A percentile compares a stretch with the other conserved stretches of the same genome.
Evolutionary conservation across 1,140 invertebrate genomes (phyloP).

Genomic region (Procambarus clarkii): DNA sequence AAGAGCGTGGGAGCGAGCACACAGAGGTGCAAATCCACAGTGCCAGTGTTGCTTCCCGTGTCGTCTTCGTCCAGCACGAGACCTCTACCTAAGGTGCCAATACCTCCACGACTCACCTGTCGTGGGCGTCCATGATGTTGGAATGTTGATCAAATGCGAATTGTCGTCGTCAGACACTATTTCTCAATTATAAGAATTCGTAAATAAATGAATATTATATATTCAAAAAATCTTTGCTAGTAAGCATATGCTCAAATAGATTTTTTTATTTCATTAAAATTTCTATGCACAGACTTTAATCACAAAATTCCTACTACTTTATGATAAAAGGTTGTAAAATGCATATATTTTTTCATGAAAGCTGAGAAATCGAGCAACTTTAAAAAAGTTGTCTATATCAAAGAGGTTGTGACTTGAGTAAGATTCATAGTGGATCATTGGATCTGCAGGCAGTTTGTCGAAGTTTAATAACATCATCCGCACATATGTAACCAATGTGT

Average conservation of each 20-base stretch:
- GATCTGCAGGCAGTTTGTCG: not conserved
- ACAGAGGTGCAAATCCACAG: conserved; percentile 3
- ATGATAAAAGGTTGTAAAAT: not conserved
- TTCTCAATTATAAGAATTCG: not conserved
- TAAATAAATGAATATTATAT: not conserved
- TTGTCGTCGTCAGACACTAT: not conserved
- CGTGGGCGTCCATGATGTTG: not conserved
- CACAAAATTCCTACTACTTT: not conserved
- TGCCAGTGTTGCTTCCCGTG: not conserved
- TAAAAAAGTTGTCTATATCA: not conserved
- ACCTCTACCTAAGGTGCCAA: not conserved
- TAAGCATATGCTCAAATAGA: not conserved
- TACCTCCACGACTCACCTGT: not conserved
- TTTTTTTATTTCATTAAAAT: not conserved
- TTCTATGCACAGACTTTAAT: not conserved
- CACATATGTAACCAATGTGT: not conserved
- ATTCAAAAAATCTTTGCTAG: not conserved
- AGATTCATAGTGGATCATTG: not conserved
- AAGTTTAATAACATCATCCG: not conserved
- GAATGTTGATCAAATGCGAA: not conserved
- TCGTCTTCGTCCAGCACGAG: not conserved
- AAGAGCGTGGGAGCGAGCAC: not conserved
- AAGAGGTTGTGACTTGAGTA: not conserved
- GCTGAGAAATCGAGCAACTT: not conserved
- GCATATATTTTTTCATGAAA: not conserved